Percentiles rank a stretch among this genome's conserved stretches.
Conservation (phyloP, 2,888 invertebrate species). For the Tyria jacobaeae region DNA sequence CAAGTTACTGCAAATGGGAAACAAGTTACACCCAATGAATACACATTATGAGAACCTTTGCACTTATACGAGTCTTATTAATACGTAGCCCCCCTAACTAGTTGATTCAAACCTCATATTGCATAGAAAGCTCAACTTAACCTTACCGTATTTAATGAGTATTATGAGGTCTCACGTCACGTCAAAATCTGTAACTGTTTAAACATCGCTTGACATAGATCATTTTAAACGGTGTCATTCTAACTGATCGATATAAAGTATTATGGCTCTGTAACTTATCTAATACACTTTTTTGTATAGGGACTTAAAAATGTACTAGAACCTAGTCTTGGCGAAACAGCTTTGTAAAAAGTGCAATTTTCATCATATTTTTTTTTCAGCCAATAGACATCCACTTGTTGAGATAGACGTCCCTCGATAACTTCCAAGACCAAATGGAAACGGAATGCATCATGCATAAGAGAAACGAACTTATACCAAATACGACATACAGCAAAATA, state of each 20-base stretch:
- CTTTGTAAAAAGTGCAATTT: too few species aligned
- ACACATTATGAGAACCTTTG: conserved; percentile 33
- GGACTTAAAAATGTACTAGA: too few species aligned
- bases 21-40: conserved; percentile 12
- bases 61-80: conserved; percentile 24
- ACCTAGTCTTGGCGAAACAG: too few species aligned
- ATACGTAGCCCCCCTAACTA: conserved; percentile 21
- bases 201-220: not conserved
- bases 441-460: too few species aligned
- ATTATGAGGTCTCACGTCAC: not conserved
- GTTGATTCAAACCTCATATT: conserved; percentile 36
- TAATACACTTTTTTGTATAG: too few species aligned
- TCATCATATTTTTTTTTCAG: too few species aligned
- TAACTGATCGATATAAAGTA: not conserved
- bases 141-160: conserved; percentile 9
- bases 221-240: not conserved
- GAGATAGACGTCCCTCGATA: too few species aligned
- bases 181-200: not conserved
- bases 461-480: too few species aligned
- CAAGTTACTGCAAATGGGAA: not conserved
- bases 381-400: too few species aligned
- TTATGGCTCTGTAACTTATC: too few species aligned
- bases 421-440: too few species aligned
- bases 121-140: conserved; percentile 38
- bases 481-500: too few species aligned